Conservation (phyloP, 2,888 invertebrate species). For the Cataglyphis livida region DNA sequence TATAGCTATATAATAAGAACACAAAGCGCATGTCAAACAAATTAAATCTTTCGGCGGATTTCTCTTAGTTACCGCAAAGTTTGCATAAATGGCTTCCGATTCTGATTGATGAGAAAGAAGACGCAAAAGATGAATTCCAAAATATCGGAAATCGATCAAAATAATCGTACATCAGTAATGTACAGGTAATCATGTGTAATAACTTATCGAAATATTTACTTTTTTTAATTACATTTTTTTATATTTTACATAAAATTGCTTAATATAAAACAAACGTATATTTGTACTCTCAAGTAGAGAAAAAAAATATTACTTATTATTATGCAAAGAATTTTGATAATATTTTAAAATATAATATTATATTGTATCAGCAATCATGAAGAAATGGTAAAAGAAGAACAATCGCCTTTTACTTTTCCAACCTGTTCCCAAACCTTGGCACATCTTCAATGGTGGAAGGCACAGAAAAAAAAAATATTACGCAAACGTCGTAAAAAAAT, state of each 20-base stretch:
- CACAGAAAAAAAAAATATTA: constrained; percentile 80
- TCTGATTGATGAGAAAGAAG: constrained; percentile 14
- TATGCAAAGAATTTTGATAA: background rate
- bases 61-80: constrained; percentile 6
- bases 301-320: background rate
- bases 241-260: background rate
- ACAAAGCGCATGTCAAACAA: constrained; percentile 53
- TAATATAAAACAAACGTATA: background rate
- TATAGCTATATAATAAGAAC: background rate
- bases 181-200: background rate
- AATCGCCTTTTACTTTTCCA: constrained; percentile 85
- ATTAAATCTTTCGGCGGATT: background rate
- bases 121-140: constrained; percentile 9
- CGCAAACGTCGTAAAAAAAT: constrained; percentile 79
- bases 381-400: constrained; percentile 83
- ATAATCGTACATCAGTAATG: background rate
- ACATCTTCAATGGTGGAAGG: constrained; percentile 84
- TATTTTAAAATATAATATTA: constrained; percentile 76
- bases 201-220: background rate
- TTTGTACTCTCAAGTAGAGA: background rate
- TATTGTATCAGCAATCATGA: constrained; percentile 78
- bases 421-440: constrained; percentile 85
- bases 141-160: background rate
- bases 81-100: background rate
- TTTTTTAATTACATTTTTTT: background rate